phyloP scores from a whole-genome alignment of 2,113 vertebrate species.

The Eleginops maclovinus region DNA sequence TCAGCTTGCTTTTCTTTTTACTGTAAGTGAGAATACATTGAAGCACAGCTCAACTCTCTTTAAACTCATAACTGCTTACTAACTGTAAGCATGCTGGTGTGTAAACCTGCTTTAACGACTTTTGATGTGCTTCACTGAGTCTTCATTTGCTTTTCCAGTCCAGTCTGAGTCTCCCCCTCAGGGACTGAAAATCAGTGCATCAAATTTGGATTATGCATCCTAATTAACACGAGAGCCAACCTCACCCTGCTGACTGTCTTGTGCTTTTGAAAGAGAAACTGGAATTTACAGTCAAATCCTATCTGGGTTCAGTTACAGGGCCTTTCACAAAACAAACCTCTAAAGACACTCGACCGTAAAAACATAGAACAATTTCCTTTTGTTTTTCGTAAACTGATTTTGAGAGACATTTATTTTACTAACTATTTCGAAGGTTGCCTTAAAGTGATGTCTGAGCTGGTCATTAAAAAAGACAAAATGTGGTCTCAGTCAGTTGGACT shows the following conservation, averaged over 20 bases:
- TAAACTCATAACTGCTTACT: too few species aligned
- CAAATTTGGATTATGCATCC: slow-evolving; percentile 8
- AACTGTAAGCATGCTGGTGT: neutral
- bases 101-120: neutral
- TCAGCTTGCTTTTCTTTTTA: too few species aligned
- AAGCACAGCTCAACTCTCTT: too few species aligned
- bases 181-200: neutral
- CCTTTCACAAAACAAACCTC: neutral
- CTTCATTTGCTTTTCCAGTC: neutral
- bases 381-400: neutral
- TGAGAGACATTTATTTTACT: neutral
- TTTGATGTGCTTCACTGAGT: neutral
- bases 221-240: neutral
- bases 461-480: neutral
- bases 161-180: too few species aligned
- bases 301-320: neutral
- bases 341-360: neutral
- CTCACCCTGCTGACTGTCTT: slow-evolving; percentile 11
- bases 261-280: neutral
- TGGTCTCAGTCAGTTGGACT: too few species aligned
- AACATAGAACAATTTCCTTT: neutral
- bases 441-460: neutral
- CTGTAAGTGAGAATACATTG: too few species aligned
- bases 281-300: neutral
- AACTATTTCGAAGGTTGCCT: neutral